Percentiles rank a stretch among this genome's conserved stretches.
phyloP scores from a whole-genome alignment of 2,797 vertebrate species.

The Gallirallus australis region DNA sequence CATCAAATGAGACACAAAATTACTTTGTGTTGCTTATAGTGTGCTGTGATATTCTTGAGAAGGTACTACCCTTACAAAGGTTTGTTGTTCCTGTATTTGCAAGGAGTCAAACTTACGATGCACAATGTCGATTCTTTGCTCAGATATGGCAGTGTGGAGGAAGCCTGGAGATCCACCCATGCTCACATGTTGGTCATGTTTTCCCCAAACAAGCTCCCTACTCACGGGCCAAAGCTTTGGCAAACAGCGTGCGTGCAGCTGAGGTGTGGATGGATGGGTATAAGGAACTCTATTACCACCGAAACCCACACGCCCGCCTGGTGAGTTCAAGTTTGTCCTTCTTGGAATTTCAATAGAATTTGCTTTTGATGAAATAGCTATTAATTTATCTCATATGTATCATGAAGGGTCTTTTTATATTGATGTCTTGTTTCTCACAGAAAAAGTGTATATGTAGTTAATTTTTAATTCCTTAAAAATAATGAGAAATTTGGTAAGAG shows the following conservation, averaged over 20 bases:
- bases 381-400: neutral
- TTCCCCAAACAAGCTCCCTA: slow-evolving; percentile 91
- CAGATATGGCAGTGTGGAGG: slow-evolving; percentile 98
- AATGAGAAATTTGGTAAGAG: neutral
- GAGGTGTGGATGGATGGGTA: slow-evolving; percentile 92
- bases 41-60: neutral
- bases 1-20: neutral
- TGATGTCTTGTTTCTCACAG: neutral
- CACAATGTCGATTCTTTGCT: slow-evolving; percentile 1
- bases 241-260: slow-evolving; percentile 88
- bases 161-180: slow-evolving; percentile 93
- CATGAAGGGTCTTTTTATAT: neutral
- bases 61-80: neutral
- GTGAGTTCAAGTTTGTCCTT: slow-evolving; percentile 77
- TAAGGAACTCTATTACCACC: slow-evolving; percentile 89
- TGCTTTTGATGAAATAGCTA: neutral
- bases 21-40: neutral
- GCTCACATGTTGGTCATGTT: slow-evolving; percentile 90
- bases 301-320: slow-evolving; percentile 89
- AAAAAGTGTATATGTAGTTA: neutral
- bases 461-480: neutral
- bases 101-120: neutral
- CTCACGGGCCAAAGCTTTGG: slow-evolving; percentile 87
- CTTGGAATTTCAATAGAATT: neutral
- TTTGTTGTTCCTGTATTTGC: neutral